Base-by-base conservation (phyloP, 2,888 invertebrate species). In the Empis livida region DNA sequence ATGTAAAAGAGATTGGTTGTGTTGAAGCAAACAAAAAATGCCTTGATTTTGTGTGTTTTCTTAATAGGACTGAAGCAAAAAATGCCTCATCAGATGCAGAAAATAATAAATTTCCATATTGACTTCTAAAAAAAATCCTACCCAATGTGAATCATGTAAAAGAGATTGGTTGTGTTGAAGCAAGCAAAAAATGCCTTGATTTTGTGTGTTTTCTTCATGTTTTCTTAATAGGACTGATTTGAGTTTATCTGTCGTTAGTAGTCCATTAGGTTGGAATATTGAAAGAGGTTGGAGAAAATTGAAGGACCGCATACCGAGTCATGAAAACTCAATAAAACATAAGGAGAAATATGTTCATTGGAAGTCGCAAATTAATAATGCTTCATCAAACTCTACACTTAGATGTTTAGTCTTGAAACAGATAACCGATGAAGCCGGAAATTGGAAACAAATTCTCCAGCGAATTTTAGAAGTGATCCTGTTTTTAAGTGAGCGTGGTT, bases 231-330 rank as follows among this genome's bases (percentile, higher is more conserved):
- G n/a, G 11, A 40, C 40, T 11, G n/a, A 40, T 6, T 20, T 40
- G 3, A n/a, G n/a, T 40, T 11, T n/a, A 40, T 40, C 40, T 13
- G 40, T 20, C n/a, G 20, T 40, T 8, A n/a, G 40, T 40, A 20
- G 40, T n/a, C 40, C 2, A 40, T 40, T 20, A 40, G 40, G 40
- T 13, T 40, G 40, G 40, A n/a, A 40, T 40, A 40, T 40, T 40
- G 11, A 13, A 40, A 40, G 40, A 40, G 40, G 40, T 13, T 40
- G 40, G 40, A 40, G 40, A n/a, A 40, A 39, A 39, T 39, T 39
- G 39, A 39, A 39, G 11, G 39, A 39, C 11, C 39, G 16, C 39
- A 11, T 39, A 39, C 39, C 39, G 10, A 11, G 10, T 17, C 39
- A 39, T 39, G 39, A 39, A 39, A 39, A 39, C 17, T 39, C 39